Base-by-base conservation (phyloP, 2,113 vertebrate species). In the Poeciliopsis retropinna region DNA sequence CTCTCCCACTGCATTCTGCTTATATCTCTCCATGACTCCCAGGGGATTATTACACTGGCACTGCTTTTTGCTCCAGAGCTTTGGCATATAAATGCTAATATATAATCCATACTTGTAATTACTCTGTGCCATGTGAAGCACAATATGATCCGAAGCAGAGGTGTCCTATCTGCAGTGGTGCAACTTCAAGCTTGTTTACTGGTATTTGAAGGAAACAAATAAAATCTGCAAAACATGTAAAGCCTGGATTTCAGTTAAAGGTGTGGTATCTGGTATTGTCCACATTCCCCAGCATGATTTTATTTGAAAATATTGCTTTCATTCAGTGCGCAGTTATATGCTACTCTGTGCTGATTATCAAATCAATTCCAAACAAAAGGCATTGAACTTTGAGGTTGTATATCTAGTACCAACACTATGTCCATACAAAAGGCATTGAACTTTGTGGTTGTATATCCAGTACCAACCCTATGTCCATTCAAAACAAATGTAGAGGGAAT, bases 91-190 rank as follows among this genome's bases (percentile, higher is more conserved):
- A 62, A 82, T 85, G 69, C 83, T 85, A 78, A 91, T 79, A 73
- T 85, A 78, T 57, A 90, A 90, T 85, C 88, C 69, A 90, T 86
- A 75, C 75, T 72, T 82, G 30, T 71, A 76, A 75, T 88, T 69
- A 57, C 32, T 65, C 61, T 63, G 31, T 67, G 75, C 27, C 73
- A 69, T 64, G 75, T 70, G 76, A 84, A 88, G 34, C 22, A 8
- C 28, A 72, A 64, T 39, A 73, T 83, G 82, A 88, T 79, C 73
- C 47, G 57, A 80, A 85, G 29, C 78, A 85, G 60, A 79, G 60
- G 34, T 67, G 6, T 17, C 47, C 8, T 75, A 29, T 68, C 68
- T 30, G 37, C 63, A 29, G 2, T 22, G 64, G 29, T 57, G 47
- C 68, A 57, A 71, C 0, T 64, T 6, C 54, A 19, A 9, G 22